Percentiles rank a stretch among this genome's conserved stretches.
phyloP scores from a whole-genome alignment of 2,888 invertebrate genomes.

The Bellardia pandia region DNA sequence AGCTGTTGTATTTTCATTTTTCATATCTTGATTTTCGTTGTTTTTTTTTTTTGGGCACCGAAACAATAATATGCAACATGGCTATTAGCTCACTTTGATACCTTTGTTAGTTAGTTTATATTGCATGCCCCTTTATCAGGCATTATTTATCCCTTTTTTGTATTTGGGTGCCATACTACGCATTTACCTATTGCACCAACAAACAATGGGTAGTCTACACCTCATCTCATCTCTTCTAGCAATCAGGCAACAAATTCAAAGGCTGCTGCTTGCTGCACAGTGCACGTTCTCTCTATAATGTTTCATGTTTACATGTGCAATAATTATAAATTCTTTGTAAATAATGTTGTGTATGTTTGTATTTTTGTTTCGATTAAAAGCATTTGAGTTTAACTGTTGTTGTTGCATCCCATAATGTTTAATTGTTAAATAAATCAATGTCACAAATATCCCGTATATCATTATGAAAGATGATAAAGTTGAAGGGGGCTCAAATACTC shows the following conservation, averaged over 20 bases:
- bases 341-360: neutral
- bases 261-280: constrained; percentile 52
- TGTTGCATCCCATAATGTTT: constrained; percentile 61
- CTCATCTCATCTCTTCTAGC: constrained; percentile 31
- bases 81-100: constrained; percentile 64
- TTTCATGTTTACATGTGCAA: constrained; percentile 75
- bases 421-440: constrained; percentile 75
- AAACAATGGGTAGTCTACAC: constrained; percentile 1
- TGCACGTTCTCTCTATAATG: constrained; percentile 64
- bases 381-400: constrained; percentile 34
- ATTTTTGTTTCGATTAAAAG: constrained; percentile 27
- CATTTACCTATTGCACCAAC: constrained; percentile 42
- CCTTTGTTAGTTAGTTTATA: constrained; percentile 49
- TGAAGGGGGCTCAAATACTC: constrained; percentile 42
- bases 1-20: constrained; percentile 60
- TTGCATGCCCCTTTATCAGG: constrained; percentile 47
- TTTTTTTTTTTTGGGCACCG: neutral
- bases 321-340: constrained; percentile 72
- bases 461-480: constrained; percentile 51
- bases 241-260: constrained; percentile 28
- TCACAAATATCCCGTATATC: constrained; percentile 71
- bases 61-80: constrained; percentile 59
- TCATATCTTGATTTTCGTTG: constrained; percentile 42
- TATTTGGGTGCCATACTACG: constrained; percentile 30
- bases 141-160: constrained; percentile 61